Base-by-base conservation (phyloP, 2,113 vertebrate species). In the Archilochus colubris region DNA sequence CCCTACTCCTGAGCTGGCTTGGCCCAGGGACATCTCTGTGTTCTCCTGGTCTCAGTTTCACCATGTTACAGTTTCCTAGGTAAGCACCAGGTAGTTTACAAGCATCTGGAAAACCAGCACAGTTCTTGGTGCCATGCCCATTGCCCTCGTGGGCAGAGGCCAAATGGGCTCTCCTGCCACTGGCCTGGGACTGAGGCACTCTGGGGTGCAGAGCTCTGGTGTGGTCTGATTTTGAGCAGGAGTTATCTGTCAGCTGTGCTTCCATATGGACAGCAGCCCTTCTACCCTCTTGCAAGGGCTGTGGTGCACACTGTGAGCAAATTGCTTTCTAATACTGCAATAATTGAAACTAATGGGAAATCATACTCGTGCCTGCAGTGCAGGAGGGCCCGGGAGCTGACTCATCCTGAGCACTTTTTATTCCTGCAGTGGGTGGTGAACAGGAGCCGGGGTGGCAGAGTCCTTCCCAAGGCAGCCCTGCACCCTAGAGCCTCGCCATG, bases 341-440 rank as follows among this genome's bases (percentile, higher is more conserved):
- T 89, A 96, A 94, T 63, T 55, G 67, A 54, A 87, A 69, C 40
- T 94, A 82, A 95, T 91, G 51, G 84, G 55, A 89, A 95, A 85
- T 15, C 1, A 3, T 69, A 82, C 82, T 82, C 91, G 63, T 74
- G 59, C 67, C 82, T 91, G 85, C 72, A 95, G 84, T 94, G 86
- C 91, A 89, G 93, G 74, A 91, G 74, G 62, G 80, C 75, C 89
- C 73, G 1, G 1, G 33, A 63, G 93, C 82, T 96, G 96, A 95
- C 84, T 91, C 95, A 95, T 93, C 79, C 17, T 16, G 2, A 69
- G 63, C 68, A 53, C 58, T 90, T 91, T 40, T 73, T 93, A 86
- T 88, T 94, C 11, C 16, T 89, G 78, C 74, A 11, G 77, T 61
- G 86, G 91, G 90, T 73, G 78, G 50, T 4, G 1, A 92, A 72